These are phyloP conservation scores for Orthonyx spaldingii DNA, from an alignment of 2,113 vertebrate genomes.

Conservation along the genomic window DNA sequence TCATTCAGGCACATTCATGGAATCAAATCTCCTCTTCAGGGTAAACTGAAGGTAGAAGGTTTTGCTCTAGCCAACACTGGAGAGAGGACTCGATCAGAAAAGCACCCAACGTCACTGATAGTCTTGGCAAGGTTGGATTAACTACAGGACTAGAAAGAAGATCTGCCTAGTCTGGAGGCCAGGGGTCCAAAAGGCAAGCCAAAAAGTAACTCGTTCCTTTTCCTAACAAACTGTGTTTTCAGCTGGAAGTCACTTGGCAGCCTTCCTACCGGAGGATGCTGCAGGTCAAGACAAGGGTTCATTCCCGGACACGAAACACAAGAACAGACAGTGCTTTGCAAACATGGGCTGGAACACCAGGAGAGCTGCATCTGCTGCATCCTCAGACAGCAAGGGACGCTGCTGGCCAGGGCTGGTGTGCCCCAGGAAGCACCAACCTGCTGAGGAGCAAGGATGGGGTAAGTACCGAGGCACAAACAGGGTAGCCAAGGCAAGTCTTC, in stretches of 20 bases:
- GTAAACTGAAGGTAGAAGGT: not conserved
- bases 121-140: conserved; percentile 1
- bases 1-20: not conserved
- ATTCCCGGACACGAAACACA: not conserved
- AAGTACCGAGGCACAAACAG: accelerated
- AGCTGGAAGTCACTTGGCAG: not conserved
- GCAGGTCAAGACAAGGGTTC: conserved; percentile 32
- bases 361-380: not conserved
- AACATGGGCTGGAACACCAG: not conserved
- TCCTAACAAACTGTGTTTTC: conserved; percentile 24
- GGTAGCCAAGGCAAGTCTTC: not conserved
- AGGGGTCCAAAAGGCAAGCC: conserved; percentile 7
- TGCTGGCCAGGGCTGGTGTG: not conserved
- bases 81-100: not conserved
- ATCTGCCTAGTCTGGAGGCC: not conserved
- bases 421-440: accelerated
- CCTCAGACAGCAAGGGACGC: accelerated
- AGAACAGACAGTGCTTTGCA: not conserved
- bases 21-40: not conserved
- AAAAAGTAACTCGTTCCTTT: not conserved
- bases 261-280: conserved; percentile 1
- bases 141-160: not conserved
- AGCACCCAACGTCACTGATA: not conserved
- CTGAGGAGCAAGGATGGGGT: not conserved
- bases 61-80: not conserved